phyloP scores from a whole-genome alignment of 37 sponge, comb jelly and placozoan genomes.

The Amphimedon queenslandica region DNA sequence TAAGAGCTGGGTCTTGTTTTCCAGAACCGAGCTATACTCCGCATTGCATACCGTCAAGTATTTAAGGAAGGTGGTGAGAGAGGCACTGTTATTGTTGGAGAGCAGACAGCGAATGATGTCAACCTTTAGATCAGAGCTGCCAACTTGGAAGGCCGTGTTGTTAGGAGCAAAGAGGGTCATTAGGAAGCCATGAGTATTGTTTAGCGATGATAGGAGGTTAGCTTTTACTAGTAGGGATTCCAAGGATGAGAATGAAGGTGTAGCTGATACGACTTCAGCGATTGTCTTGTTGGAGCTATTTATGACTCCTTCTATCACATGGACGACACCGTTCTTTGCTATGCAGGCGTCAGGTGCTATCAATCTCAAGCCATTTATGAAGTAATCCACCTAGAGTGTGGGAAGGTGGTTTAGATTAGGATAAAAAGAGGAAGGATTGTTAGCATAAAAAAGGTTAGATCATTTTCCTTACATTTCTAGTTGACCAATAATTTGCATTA shows the following conservation, averaged over 20 bases:
- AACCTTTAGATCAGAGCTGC: not conserved
- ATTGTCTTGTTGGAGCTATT: conserved; percentile 7
- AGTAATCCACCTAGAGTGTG: not conserved
- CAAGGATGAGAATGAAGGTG: conserved; percentile 14
- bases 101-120: not conserved
- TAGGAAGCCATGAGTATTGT: conserved; percentile 6
- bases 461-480: too few species aligned
- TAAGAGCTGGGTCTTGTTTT: not conserved
- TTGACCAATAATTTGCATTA: too few species aligned
- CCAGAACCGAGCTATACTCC: conserved; percentile 25
- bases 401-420: too few species aligned
- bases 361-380: conserved; percentile 20
- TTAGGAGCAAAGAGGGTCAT: conserved; percentile 49
- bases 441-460: too few species aligned
- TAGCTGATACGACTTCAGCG: conserved; percentile 1
- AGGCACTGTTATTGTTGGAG: conserved; percentile 1
- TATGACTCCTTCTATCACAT: conserved; percentile 12
- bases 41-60: conserved; percentile 26
- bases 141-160: conserved; percentile 15
- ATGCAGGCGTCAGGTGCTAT: conserved; percentile 15
- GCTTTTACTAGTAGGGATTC: conserved; percentile 9
- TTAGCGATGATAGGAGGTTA: conserved; percentile 16
- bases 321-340: conserved; percentile 45
- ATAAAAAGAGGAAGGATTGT: too few species aligned
- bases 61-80: conserved; percentile 22